phyloP scores from a whole-genome alignment of 2,113 vertebrate genomes.

The Pandion haliaetus region DNA sequence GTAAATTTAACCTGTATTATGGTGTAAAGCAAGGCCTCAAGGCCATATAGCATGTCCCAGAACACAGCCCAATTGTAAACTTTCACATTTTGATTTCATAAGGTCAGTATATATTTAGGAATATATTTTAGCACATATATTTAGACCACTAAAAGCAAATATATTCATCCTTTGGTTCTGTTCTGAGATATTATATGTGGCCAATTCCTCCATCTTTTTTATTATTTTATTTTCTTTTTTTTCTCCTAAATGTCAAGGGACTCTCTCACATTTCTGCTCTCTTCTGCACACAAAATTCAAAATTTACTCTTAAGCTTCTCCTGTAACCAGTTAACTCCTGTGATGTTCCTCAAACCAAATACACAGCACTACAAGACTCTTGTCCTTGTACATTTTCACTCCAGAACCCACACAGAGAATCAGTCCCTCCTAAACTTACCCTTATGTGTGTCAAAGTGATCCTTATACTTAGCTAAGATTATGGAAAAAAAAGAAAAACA shows the following conservation, averaged over 20 bases:
- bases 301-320: not conserved
- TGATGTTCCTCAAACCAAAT: not conserved
- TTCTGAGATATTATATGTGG: not conserved
- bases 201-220: not conserved
- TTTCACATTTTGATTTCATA: not conserved
- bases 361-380: not conserved
- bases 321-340: not conserved
- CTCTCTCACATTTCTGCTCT: not conserved
- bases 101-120: not conserved
- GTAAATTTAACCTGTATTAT: not conserved
- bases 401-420: not conserved
- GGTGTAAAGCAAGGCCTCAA: not conserved
- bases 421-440: not conserved
- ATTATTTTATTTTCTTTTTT: too few species aligned
- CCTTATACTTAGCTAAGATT: not conserved
- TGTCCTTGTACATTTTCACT: not conserved
- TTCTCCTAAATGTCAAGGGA: not conserved
- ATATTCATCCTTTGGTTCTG: not conserved
- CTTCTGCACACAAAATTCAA: not conserved
- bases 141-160: not conserved
- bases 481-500: not conserved
- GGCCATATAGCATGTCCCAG: not conserved
- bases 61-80: not conserved
- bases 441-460: rapidly evolving
- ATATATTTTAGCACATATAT: not conserved